Evolutionary conservation across 2,113 vertebrate genomes (phyloP), one percentile per base, ranked within the genome.

Genomic region (Phyllopteryx taeniolatus): DNA sequence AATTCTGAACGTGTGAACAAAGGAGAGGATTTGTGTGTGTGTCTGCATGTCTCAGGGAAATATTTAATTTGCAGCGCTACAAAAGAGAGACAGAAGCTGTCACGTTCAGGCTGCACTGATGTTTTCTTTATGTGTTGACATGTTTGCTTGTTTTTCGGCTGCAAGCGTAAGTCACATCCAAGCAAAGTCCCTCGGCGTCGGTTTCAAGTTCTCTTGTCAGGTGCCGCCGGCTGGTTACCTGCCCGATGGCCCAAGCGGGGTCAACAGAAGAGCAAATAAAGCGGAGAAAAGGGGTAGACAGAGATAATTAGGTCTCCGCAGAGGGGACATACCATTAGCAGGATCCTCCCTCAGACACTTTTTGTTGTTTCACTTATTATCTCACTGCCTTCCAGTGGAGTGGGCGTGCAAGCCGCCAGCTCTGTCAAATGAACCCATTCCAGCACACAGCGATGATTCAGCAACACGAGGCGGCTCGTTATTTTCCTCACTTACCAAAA

Each of bases 301-400:
- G 79, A 83, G 73, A 84, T 88, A 81, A 88, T 84, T 80, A 75
- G 74, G 73, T 83, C 64, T 79, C 71, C 51, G 69, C 72, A 76
- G 79, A 79, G 73, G 68, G 60, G 42, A 39, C 73, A 9, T 46
- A 73, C 73, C 77, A 81, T 87, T 84, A 80, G 39, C 69, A 44
- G 61, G 66, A 67, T 76, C 83, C 78, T 78, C 82, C 83, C 67
- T 82, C 67, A 49, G 84, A 86, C 80, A 8, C 12, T 63, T 81
- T 73, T 72, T 72, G 76, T 77, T 85, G 72, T 80, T 80, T 77
- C 74, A 76, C 74, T 85, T 79, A 83, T 84, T 83, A 85, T 79
- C 75, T 67, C 60, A 42, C 76, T 72, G 75, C 77, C 75, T 35
- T 64, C 83, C 76, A 76, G 76, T 57, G 19, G 35, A 65, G 57